Percentiles rank a stretch among this genome's conserved stretches.
Evolutionary conservation across 2,797 vertebrate species (phyloP).

Genomic region (Phrynocephalus forsythii): DNA sequence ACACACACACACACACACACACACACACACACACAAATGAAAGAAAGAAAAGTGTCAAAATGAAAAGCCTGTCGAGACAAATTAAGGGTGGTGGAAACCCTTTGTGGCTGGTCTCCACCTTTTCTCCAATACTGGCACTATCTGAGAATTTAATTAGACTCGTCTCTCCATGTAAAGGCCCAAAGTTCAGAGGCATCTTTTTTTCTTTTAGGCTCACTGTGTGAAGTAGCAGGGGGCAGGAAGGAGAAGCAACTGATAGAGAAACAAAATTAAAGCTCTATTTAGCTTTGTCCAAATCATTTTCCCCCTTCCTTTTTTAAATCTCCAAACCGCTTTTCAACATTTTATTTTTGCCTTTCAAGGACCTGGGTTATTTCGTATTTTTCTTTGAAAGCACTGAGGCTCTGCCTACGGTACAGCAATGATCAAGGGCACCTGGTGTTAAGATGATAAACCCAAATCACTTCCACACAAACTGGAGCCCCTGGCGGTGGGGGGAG

Average conservation of each 20-base stretch:
- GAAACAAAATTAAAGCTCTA: constrained; percentile 50
- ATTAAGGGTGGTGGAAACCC: neutral
- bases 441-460: constrained; percentile 46
- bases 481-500: neutral
- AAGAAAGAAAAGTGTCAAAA: neutral
- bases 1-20: no score
- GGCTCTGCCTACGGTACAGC: neutral
- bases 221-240: constrained; percentile 9
- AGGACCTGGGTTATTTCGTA: constrained; percentile 21
- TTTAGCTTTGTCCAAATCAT: constrained; percentile 7
- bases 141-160: constrained; percentile 32
- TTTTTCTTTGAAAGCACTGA: constrained; percentile 39
- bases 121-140: neutral
- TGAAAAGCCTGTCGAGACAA: constrained; percentile 1
- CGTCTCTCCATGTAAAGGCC: constrained; percentile 30
- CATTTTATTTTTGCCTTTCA: constrained; percentile 39
- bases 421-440: constrained; percentile 32
- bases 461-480: constrained; percentile 16
- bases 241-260: neutral
- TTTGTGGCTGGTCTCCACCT: accelerated
- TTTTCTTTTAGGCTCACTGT: constrained; percentile 22
- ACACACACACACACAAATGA: no score
- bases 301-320: constrained; percentile 4
- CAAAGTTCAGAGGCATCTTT: constrained; percentile 24
- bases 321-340: constrained; percentile 19